Base-by-base conservation (phyloP, 2,113 vertebrate species). In the Hassar affinis region DNA sequence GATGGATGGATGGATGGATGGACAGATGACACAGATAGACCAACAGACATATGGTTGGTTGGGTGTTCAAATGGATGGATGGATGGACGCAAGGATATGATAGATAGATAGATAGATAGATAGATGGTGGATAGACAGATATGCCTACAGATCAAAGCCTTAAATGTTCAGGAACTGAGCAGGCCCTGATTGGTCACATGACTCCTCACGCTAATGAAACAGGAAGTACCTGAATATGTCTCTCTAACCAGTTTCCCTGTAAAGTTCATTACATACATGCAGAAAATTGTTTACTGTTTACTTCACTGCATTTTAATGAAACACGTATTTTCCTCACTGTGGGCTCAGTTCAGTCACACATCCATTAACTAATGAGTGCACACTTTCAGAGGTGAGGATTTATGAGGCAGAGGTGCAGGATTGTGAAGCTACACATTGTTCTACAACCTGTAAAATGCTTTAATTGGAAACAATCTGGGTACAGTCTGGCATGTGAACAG, bases 391-490 rank as follows among this genome's bases (percentile, higher is more conserved):
- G 51, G 33, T 42, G 66, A 57, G 33, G 22, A 1, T 56, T 81
- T 69, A 69, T 81, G 51, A 56, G 66, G 79, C 25, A 71, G 20
- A 38, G 22, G 51, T 71, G 22, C 33, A 15, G 47, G 25, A 69
- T 25, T 71, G 49, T 56, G 64, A 71, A 56, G 49, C 79, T 81
- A 54, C 49, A 54, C 38, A 17, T 1, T 45, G 25, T 33, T 56
- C 18, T 25, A 33, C 12, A 35, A 42, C 30, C 27, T 81, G 64
- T 71, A 56, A 68, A 56, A 33, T 38, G 49, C 12, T 56, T 81
- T 56, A 81, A 69, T 42, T 52, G 49, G 6, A 52, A 30, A 42
- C 22, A 57, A 71, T 81, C 64, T 71, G 79, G 51, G 64, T 35
- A 27, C 79, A 71, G 42, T 42, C 79, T 81, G 64, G 59, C n/a